Base-by-base conservation (phyloP, 2,113 vertebrate species). In the Dipodomys merriami region DNA sequence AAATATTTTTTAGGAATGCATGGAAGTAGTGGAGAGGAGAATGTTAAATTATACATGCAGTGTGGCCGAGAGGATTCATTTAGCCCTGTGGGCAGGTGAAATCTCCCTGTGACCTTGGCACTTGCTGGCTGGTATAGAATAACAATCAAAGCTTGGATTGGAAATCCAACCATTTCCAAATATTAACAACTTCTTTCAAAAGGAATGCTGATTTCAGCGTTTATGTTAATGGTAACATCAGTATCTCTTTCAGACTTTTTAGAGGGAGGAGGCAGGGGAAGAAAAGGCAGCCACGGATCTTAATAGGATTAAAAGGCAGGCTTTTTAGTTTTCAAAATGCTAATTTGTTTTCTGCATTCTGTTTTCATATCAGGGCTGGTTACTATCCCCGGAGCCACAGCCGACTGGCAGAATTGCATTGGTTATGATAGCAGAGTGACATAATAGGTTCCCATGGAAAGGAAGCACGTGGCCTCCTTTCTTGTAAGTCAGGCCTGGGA, bases 11-110 rank as follows among this genome's bases (percentile, higher is more conserved):
- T 98, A 97, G 98, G 98, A 97, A 97, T 98, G 98, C 98, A 97
- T 95, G 97, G 98, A 97, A 97, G 97, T 98, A 92, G 96, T 97
- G 85, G 96, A 97, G 98, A 98, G 97, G 98, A 97, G 97, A 96
- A 98, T 98, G 98, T 98, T 98, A 98, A 98, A 98, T 98, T 98
- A 98, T 98, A 98, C 98, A 98, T 98, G 98, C 97, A 97, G 97
- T 98, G 98, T 98, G 98, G 98, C 97, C 97, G 82, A 97, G 97
- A 95, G 97, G 97, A 97, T 98, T 98, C 98, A 97, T 98, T 98
- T 97, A 96, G 97, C 98, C 97, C 97, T 39, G 96, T 91, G 97
- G 97, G 98, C 97, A 98, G 98, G 98, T 98, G 98, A 98, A 57
- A 98, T 98, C 98, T 98, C 97, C 97, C 96, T 39, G 72, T 98